Base-by-base conservation (phyloP, 1,140 invertebrate genomes). In the Steinernema feltiae region DNA sequence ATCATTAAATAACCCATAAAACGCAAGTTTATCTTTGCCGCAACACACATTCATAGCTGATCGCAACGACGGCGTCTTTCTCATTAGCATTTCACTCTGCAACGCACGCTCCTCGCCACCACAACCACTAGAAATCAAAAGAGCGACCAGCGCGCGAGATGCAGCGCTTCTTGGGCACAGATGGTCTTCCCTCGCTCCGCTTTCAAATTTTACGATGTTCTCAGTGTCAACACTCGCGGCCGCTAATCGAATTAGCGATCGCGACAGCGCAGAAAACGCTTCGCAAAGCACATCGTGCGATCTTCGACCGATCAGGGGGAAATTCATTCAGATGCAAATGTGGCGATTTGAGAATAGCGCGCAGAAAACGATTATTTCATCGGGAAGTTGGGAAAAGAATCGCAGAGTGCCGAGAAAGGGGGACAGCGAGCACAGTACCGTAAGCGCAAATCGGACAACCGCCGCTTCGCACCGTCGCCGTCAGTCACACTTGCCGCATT, bases 201-300 rank as follows among this genome's bases (percentile, higher is more conserved):
- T n/a, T n/a, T n/a, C 12, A 27, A 27, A 17, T 63, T 63, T 63
- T 63, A 63, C 53, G 53, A 63, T 27, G 53, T 63, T n/a, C 53
- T 63, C 53, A 63, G 24, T 63, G 53, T 63, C 53, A 63, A 63
- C 53, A 63, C 24, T 63, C 2, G 41, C 7, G 7, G 53, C 12
- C 53, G 53, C 53, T 63, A 63, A 63, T 63, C 53, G 53, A 63
- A 63, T 63, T 63, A 63, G 53, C 15, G 53, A 7, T 41, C 7
- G 53, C 24, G 7, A 46, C 7, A 7, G 41, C 41, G 41, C 41
- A 46, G 41, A 46, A n/a, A n/a, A n/a, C n/a, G n/a, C n/a, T n/a
- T n/a, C n/a, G n/a, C n/a, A n/a, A n/a, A n/a, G n/a, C n/a, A n/a
- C n/a, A n/a, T n/a, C n/a, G n/a, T 41, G 35, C 35, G 35, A 41